Evolutionary conservation across 2,113 vertebrate species (phyloP).

Genomic region (Callocephalon fimbriatum): DNA sequence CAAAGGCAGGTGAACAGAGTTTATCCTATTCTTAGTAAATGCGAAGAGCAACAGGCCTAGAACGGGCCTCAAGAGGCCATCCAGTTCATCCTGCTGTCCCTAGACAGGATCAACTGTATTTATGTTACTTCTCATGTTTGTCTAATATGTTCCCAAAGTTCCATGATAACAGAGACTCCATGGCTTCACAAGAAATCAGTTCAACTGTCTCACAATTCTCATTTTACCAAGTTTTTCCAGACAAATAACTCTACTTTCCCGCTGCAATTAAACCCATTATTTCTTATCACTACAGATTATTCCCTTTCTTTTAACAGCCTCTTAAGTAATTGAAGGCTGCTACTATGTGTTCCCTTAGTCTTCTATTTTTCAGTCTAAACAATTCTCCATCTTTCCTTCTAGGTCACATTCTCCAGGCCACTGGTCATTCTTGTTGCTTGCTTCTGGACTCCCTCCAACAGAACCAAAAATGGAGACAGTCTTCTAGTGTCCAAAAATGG

Average conservation of each 20-base stretch:
- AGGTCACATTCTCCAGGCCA: slow-evolving; percentile 35
- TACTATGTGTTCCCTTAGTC: background rate
- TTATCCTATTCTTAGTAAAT: background rate
- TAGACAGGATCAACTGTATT: slow-evolving; percentile 40
- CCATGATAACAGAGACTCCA: slow-evolving; percentile 25
- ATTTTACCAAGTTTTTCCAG: background rate
- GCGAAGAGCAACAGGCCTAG: background rate
- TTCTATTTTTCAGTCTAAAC: slow-evolving; percentile 46
- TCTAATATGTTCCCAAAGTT: slow-evolving; percentile 13
- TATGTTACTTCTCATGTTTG: slow-evolving; percentile 35
- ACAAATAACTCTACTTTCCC: background rate
- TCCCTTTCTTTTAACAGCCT: background rate
- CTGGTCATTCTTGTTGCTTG: slow-evolving; percentile 31
- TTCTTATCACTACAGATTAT: slow-evolving; percentile 30
- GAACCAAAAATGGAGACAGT: background rate
- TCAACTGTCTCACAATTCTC: background rate
- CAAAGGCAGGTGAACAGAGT: slow-evolving; percentile 13
- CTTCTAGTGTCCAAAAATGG: slow-evolving; percentile 45
- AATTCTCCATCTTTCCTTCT: background rate
- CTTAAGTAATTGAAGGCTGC: background rate
- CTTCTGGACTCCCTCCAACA: slow-evolving; percentile 29
- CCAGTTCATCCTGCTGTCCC: background rate
- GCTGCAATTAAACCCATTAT: slow-evolving; percentile 19
- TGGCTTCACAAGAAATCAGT: background rate
- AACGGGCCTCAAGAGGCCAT: background rate